phyloP scores from a whole-genome alignment of 2,113 vertebrate genomes.

The Podarcis muralis region DNA sequence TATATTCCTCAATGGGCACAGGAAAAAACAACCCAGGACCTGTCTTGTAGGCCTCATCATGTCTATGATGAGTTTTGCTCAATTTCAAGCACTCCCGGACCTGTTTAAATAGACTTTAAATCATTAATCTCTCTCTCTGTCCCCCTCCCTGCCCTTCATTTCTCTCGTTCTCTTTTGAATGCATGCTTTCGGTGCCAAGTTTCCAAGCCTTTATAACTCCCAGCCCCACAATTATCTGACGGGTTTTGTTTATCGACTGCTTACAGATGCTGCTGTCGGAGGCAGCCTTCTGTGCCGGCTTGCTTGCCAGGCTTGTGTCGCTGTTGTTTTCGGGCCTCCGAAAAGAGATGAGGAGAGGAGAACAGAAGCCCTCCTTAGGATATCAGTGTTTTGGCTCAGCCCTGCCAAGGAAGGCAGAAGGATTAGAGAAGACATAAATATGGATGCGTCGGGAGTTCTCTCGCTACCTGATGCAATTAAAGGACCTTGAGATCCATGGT shows the following conservation, averaged over 20 bases:
- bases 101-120: neutral
- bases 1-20: no score
- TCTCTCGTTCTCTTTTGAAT: neutral
- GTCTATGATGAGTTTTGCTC: neutral
- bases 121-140: neutral
- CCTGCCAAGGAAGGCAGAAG: neutral
- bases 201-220: neutral
- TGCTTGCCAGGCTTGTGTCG: neutral
- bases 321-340: neutral
- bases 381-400: constrained; percentile 6
- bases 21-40: neutral
- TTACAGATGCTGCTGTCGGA: neutral
- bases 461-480: neutral
- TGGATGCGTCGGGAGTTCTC: neutral
- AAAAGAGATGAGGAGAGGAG: neutral
- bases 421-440: constrained; percentile 45
- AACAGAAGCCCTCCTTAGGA: neutral
- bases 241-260: constrained; percentile 4
- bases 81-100: neutral
- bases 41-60: neutral
- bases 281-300: neutral
- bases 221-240: neutral
- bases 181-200: neutral
- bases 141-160: neutral
- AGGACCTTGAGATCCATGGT: neutral